Evolutionary conservation across 2,888 invertebrate genomes (phyloP), one percentile per base, ranked within the genome.

Genomic region (Drosophila subquinaria): DNA sequence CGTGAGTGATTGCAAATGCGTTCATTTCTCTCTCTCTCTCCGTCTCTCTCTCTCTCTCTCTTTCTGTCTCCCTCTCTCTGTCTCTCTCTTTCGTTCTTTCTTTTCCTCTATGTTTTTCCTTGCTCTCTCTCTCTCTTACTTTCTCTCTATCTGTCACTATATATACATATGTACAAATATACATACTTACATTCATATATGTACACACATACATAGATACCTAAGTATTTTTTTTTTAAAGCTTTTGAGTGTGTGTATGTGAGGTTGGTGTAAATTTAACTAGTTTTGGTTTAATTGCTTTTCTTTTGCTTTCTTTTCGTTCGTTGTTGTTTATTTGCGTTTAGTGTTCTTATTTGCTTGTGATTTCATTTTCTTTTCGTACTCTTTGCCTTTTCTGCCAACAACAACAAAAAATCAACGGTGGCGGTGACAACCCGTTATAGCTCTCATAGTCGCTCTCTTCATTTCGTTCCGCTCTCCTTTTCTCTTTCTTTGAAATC

Each of bases 301-400:
- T 45, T 52, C 60, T 52, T 66, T 60, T 40, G n/a, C 30, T 55
- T 62, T 60, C 6, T 47, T 51, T 60, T 61, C 38, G 23, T 72
- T 47, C 45, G 15, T 55, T 51, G 60, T 30, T 61, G 53, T 13
- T 43, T 53, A 33, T 42, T 61, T 66, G 40, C 53, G 35, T 68
- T 79, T 67, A 67, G 57, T 73, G 75, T 81, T 83, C 75, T 81
- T 86, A 75, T 83, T 83, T 80, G 87, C 81, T 72, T 74, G 87
- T 74, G 88, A 83, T 73, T 82, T 83, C 38, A 55, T 80, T 73
- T 81, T 60, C 67, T 66, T 69, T 51, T 43, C 33, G 35, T 53
- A 56, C 45, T 60, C 57, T 69, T 65, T 38, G 2, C n/a, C 38
- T 38, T 61, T 71, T 51, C 11, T 23, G 63, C 50, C 67, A 66